phyloP scores from a whole-genome alignment of 2,113 vertebrate genomes.

The Stigmatopora argus region DNA sequence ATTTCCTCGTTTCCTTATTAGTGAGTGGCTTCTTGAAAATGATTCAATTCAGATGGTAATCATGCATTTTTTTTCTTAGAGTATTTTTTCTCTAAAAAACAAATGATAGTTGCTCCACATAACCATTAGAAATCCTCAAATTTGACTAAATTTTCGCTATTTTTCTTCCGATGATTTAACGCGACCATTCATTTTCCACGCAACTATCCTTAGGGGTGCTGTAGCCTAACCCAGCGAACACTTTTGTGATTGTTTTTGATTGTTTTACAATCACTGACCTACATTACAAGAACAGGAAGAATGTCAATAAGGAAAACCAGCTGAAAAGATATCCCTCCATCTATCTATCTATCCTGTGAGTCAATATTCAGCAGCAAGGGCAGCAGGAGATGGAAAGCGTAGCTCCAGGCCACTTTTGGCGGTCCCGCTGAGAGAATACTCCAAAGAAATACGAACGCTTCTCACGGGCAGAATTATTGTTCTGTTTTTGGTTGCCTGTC shows the following conservation, averaged over 20 bases:
- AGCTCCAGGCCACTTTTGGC: constrained; percentile 27
- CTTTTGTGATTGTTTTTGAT: background rate
- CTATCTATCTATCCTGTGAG: background rate
- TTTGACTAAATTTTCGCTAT: background rate
- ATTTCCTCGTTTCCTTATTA: no score
- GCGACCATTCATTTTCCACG: no score
- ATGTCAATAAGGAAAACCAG: constrained; percentile 3
- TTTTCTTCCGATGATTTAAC: no score
- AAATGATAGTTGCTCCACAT: background rate
- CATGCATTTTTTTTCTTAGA: no score
- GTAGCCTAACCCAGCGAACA: background rate
- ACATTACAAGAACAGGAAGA: background rate
- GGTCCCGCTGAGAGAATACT: constrained; percentile 38
- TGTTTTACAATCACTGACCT: constrained; percentile 3
- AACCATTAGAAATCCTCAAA: background rate
- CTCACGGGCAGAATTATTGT: constrained; percentile 40
- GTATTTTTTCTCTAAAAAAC: background rate
- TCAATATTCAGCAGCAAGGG: constrained; percentile 20
- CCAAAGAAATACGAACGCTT: constrained; percentile 41
- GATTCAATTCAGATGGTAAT: no score
- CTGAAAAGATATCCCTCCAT: background rate
- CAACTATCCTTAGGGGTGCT: no score
- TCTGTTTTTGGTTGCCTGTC: constrained; percentile 24
- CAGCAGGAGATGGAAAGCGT: constrained; percentile 19
- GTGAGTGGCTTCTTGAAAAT: no score